Conservation (phyloP, 1,140 invertebrate genomes). For the Cheumatopsyche charites region DNA sequence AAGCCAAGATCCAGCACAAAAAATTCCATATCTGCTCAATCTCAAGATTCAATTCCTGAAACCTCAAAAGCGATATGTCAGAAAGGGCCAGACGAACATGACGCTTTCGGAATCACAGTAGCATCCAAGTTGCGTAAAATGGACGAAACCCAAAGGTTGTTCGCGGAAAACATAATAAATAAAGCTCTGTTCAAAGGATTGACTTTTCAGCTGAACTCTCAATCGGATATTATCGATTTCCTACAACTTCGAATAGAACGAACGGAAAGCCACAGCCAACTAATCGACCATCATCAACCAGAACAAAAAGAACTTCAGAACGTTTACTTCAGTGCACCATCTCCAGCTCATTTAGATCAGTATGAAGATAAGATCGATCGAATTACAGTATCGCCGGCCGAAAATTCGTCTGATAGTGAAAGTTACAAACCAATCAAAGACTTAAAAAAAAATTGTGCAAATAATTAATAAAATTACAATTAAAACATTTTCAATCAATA, state of each 20-base stretch:
- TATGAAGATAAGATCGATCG: too few relatives aligned
- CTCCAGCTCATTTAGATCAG: too few relatives aligned
- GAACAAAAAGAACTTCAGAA: too few relatives aligned
- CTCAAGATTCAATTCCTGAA: background rate
- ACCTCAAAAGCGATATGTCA: background rate
- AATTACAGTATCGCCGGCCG: too few relatives aligned
- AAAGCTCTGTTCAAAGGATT: constrained; percentile 44
- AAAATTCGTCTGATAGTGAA: too few relatives aligned
- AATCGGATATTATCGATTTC: constrained; percentile 39
- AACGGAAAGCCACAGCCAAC: background rate
- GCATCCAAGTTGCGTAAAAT: constrained; percentile 49
- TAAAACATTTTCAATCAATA: too few relatives aligned
- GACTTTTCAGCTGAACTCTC: constrained; percentile 37
- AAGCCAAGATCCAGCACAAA: background rate
- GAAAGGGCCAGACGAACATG: constrained; percentile 43
- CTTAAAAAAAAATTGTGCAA: too few relatives aligned
- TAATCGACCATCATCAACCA: background rate
- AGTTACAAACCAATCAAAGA: too few relatives aligned
- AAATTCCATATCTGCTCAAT: background rate
- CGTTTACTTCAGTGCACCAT: too few relatives aligned
- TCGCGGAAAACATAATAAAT: constrained; percentile 48
- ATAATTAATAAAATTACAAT: too few relatives aligned
- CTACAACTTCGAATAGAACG: background rate
- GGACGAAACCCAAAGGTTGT: constrained; percentile 48
- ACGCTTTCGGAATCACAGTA: constrained; percentile 47